phyloP scores from a whole-genome alignment of 2,888 invertebrate genomes.

The Catonia carolina region DNA sequence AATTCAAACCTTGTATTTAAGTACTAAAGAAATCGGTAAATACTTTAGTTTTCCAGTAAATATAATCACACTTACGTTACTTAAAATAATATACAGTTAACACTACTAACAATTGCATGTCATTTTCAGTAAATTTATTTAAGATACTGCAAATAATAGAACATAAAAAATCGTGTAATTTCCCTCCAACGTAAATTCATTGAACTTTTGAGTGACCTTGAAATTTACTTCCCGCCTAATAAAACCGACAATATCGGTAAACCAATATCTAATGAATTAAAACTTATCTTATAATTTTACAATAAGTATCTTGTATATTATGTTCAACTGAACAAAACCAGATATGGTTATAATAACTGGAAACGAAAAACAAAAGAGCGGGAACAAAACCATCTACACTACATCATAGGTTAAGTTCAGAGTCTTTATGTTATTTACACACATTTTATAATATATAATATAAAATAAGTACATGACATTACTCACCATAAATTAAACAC shows the following conservation, averaged over 20 bases:
- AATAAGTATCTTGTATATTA: no score
- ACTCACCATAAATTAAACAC: background rate
- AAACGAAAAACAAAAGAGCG: slow-evolving; percentile 5
- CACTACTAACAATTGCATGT: no score
- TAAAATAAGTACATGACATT: background rate
- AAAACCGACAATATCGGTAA: background rate
- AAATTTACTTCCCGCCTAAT: slow-evolving; percentile 23
- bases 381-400: background rate
- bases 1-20: no score
- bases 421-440: background rate
- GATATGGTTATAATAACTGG: background rate
- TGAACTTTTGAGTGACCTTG: slow-evolving; percentile 22
- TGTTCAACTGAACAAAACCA: no score
- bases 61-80: no score
- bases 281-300: no score
- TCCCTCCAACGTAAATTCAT: slow-evolving; percentile 1
- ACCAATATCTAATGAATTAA: background rate
- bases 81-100: no score
- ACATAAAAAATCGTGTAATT: background rate
- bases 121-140: no score
- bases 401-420: slow-evolving; percentile 1
- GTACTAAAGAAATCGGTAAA: no score
- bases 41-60: no score
- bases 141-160: no score
- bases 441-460: background rate